Evolutionary conservation across 2,888 invertebrate species (phyloP), one percentile per base, ranked within the genome.

Genomic region (Aspidiotus rigidus): DNA sequence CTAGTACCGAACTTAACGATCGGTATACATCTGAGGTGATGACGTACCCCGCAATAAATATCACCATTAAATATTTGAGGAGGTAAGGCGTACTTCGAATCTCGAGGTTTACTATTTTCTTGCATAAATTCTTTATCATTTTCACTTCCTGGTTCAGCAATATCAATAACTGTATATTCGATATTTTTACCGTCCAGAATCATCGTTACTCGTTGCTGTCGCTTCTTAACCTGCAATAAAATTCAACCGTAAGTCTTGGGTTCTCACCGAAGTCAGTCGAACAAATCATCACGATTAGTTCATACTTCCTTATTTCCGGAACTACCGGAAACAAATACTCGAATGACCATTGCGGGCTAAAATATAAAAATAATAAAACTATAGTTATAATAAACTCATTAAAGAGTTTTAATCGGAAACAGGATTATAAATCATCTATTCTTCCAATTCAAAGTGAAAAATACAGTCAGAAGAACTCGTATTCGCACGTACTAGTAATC

Each of bases 21-120:
- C 6, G 13, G 16, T 10, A 9, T 28, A n/a, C n/a, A n/a, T n/a
- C n/a, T 10, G 8, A 17, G 5, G 15, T 9, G 44, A 70, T 70
- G 70, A 81, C 85, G 83, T 81, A 94, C 94, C 78, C 97, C 97
- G 77, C 94, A 93, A 78, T 93, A 95, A 73, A 88, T 87, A 11
- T 89, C 89, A 72, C 91, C 94, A 77, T 92, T 91, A 79, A 96
- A 97, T 74, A 98, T 83, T 80, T 98, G 98, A 70, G 97, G 97
- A 59, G 96, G 94, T 76, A 93, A 80, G 64, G 93, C 86, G 75
- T 90, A 87, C 77, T 88, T 84, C 60, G 88, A 86, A 75, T 84
- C 87, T 77, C 84, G 84, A 72, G 86, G 83, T 73, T 86, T 89
- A 64, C 89, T 85, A 78, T 93, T 91, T 76, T 84, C 86, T 79